Percentiles rank a stretch among this genome's conserved stretches.
These are phyloP conservation scores for Gorsachius magnificus DNA, from an alignment of 2,797 vertebrate genomes.

Conservation along the genomic window DNA sequence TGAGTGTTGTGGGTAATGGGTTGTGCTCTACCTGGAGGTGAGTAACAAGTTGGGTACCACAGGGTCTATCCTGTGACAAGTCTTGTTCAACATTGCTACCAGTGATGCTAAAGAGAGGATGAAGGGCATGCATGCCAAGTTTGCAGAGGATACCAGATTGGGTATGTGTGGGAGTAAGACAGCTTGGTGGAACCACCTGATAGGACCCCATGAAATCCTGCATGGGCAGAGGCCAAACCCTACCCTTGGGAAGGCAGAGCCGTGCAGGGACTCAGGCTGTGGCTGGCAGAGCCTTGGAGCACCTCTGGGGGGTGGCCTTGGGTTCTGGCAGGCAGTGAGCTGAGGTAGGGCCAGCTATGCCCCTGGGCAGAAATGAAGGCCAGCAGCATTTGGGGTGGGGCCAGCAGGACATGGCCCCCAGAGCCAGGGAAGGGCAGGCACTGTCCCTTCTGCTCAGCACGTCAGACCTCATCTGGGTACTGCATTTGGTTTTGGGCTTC, in stretches of 20 bases:
- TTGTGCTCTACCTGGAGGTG: background rate
- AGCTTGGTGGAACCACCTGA: background rate
- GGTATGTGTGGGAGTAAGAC: background rate
- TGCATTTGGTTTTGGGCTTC: background rate
- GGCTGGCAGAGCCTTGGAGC: background rate
- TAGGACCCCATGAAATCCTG: background rate
- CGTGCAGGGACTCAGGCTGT: background rate
- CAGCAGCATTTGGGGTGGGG: background rate
- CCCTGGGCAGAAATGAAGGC: background rate
- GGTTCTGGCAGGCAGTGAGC: background rate
- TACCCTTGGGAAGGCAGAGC: background rate
- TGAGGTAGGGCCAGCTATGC: background rate
- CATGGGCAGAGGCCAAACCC: background rate
- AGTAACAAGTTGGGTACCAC: background rate
- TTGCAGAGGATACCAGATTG: background rate
- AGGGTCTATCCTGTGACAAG: accelerated
- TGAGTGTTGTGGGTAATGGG: background rate
- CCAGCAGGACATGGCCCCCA: background rate
- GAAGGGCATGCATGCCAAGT: accelerated
- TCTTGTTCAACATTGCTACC: background rate
- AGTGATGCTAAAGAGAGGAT: background rate
- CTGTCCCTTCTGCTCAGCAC: background rate
- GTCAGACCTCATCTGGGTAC: background rate
- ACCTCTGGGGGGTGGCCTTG: background rate
- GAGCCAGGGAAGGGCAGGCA: background rate